Percentiles rank a stretch among this genome's conserved stretches.
Conservation (phyloP, 2,113 vertebrate species). For the Pachypanchax playfairii region DNA sequence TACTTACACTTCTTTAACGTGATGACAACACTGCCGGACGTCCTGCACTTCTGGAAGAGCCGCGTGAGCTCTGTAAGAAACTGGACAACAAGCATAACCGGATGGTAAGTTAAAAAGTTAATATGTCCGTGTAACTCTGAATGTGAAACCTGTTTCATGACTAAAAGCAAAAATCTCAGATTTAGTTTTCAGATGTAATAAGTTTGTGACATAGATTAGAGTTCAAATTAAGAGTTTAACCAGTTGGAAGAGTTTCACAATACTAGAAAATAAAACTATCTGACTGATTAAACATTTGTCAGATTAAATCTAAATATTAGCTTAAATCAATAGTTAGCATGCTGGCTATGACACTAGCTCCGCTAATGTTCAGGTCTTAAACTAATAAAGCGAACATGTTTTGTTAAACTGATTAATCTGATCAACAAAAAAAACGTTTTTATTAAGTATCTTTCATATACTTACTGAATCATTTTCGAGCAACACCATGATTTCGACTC, state of each 20-base stretch:
- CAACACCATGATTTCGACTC: slow-evolving; percentile 74
- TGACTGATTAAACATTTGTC: too few relatives aligned
- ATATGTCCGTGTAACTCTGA: too few relatives aligned
- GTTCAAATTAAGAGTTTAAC: too few relatives aligned
- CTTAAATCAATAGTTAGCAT: slow-evolving; percentile 19
- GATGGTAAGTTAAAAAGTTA: too few relatives aligned
- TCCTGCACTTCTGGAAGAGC: slow-evolving; percentile 95
- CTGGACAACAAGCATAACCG: slow-evolving; percentile 71
- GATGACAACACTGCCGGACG: slow-evolving; percentile 92
- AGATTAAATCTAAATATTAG: slow-evolving; percentile 3
- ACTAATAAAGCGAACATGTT: not conserved
- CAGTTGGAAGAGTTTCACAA: too few relatives aligned
- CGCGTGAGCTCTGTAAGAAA: slow-evolving; percentile 97
- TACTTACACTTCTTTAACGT: slow-evolving; percentile 97
- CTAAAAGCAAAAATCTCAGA: too few relatives aligned
- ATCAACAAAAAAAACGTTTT: rapidly evolving
- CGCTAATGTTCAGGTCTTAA: not conserved
- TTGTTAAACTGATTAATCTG: rapidly evolving
- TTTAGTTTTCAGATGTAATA: too few relatives aligned
- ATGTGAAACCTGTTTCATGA: too few relatives aligned
- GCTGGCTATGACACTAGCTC: slow-evolving; percentile 10
- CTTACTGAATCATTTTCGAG: slow-evolving; percentile 84
- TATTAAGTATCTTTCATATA: rapidly evolving
- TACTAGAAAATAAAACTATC: too few relatives aligned
- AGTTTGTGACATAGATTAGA: too few relatives aligned